Evolutionary conservation across 2,888 invertebrate species (phyloP), one percentile per base, ranked within the genome.

Genomic region (Aelia acuminata): DNA sequence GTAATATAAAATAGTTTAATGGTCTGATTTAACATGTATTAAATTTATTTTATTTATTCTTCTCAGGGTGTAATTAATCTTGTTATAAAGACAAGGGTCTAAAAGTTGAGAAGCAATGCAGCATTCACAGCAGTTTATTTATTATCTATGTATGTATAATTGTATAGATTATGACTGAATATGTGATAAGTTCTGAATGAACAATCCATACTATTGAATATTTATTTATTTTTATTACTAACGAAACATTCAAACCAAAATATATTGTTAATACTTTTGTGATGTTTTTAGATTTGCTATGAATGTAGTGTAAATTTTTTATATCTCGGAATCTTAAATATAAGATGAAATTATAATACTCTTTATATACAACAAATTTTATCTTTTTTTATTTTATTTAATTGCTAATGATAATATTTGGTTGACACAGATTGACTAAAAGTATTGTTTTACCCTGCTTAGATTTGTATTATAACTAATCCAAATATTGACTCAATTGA

Each of bases 221-320:
- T 80, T 80, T 80, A 80, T 80, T 80, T 80, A 80, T 43, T 80
- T 80, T 80, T 80, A 80, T 43, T 80, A 80, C 43, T 80, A 80
- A 43, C 43, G 22, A 75, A 80, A 3, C 20, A 43, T 47, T n/a
- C 43, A 80, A 43, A 43, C 43, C 63, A 70, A 80, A 80, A 47
- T 57, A 47, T 80, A 80, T 80, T 80, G 80, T 80, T 80, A 22
- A 80, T 80, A 80, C n/a, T 43, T 43, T 80, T 39, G 80, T 80
- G 80, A 80, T 80, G 13, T 43, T 43, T 70, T 70, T 70, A 70
- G 63, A 70, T 70, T 70, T 70, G 63, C 18, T 80, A 47, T 75
- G 7, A 43, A 80, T 75, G 7, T 80, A 80, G 43, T 80, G 80
- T 80, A 80, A n/a, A 47, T 80, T 39, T 80, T 80, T 80, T 47